These are phyloP conservation scores for Takifugu rubripes DNA, from an alignment of 2,797 vertebrate species.

Conservation along the genomic window DNA sequence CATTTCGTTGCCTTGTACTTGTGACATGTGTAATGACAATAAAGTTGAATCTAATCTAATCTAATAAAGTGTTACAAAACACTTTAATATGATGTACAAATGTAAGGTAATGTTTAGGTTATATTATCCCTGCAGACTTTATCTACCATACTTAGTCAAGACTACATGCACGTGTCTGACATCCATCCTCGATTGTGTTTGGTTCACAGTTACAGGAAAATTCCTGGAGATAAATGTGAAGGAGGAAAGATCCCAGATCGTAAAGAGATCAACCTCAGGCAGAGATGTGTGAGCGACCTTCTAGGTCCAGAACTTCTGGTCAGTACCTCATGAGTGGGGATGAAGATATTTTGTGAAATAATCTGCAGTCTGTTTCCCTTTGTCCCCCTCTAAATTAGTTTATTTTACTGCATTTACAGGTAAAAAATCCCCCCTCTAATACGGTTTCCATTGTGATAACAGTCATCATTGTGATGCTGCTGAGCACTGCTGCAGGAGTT, in stretches of 20 bases:
- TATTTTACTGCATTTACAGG: slow-evolving; percentile 43
- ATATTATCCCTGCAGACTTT: too few species aligned
- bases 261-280: slow-evolving; percentile 84
- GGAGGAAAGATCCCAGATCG: slow-evolving; percentile 79
- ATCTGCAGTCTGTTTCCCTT: neutral
- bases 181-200: neutral
- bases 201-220: slow-evolving; percentile 86
- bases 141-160: neutral
- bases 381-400: neutral
- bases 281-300: slow-evolving; percentile 86
- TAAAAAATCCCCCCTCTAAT: slow-evolving; percentile 61
- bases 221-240: slow-evolving; percentile 90
- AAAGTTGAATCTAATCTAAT: too few species aligned
- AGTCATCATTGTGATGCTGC: slow-evolving; percentile 78
- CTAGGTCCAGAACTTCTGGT: slow-evolving; percentile 71
- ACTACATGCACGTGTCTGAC: neutral
- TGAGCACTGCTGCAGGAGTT: slow-evolving; percentile 74
- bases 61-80: too few species aligned
- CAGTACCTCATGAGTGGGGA: slow-evolving; percentile 26
- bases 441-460: slow-evolving; percentile 77
- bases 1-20: too few species aligned
- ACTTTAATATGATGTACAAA: too few species aligned
- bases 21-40: too few species aligned
- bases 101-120: too few species aligned
- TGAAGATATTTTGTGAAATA: neutral